Evolutionary conservation across 1,140 invertebrate genomes (phyloP).

Genomic region (Halesus radiatus): DNA sequence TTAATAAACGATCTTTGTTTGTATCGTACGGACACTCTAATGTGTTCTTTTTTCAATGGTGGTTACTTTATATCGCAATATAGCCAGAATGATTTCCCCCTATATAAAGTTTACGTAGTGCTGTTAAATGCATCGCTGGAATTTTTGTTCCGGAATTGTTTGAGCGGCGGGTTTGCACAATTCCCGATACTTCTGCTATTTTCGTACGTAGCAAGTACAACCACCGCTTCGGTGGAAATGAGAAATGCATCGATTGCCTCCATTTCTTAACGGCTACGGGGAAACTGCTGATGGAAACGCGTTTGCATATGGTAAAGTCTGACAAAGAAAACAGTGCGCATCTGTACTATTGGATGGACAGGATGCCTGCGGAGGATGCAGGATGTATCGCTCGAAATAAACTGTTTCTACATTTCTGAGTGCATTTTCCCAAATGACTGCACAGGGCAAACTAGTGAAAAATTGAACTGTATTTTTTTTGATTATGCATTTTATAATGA

Average conservation of each 20-base stretch:
- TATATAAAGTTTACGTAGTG: neutral
- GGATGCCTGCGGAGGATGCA: too few species aligned
- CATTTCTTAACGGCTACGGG: slow-evolving; percentile 12
- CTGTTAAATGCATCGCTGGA: slow-evolving; percentile 20
- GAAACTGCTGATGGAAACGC: slow-evolving; percentile 13
- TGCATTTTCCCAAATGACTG: too few species aligned
- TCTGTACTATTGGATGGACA: neutral
- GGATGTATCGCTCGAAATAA: too few species aligned
- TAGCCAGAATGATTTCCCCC: neutral
- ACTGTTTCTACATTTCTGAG: too few species aligned
- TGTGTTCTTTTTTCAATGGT: neutral
- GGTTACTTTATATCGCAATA: neutral
- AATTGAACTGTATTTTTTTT: too few species aligned
- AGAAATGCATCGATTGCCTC: slow-evolving; percentile 29
- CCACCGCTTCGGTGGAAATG: slow-evolving; percentile 14
- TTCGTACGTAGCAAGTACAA: too few species aligned
- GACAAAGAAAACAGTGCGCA: slow-evolving; percentile 22
- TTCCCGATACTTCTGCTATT: neutral
- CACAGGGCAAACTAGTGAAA: too few species aligned
- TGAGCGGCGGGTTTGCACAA: neutral
- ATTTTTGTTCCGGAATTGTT: slow-evolving; percentile 29
- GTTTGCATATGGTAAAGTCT: slow-evolving; percentile 27
- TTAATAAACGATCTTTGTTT: too few species aligned
- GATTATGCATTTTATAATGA: too few species aligned
- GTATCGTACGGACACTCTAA: too few species aligned